Evolutionary conservation across 2,797 vertebrate species (phyloP), one percentile per base, ranked within the genome.

Genomic region (Babyrousa celebensis): DNA sequence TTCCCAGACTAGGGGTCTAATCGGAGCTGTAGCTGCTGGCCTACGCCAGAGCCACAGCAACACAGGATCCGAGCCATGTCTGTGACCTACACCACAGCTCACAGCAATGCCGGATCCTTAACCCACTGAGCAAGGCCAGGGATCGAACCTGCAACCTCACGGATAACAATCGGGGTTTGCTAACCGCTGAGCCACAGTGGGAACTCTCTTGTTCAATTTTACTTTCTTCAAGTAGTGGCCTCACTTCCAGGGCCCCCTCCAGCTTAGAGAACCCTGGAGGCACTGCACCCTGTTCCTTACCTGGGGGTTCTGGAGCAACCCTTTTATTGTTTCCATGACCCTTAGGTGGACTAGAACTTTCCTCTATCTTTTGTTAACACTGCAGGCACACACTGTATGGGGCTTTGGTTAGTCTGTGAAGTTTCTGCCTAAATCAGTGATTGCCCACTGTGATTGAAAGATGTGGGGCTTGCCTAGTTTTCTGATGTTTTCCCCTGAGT

Each of bases 391-490:
- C 1, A 36, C n/a, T 65, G 29, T 17, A 16, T 65, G 60, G 90
- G 32, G 25, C n/a, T 89, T 78, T 21, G 23, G 67, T 70, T 89
- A 92, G 77, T 88, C 93, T 77, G 56, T 65, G 40, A 79, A 36
- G 36, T 95, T 96, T 95, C 95, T 97, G 86, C 65, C 89, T 92
- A 96, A 96, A 95, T 94, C 92, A 97, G 82, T 79, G 93, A 91
- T 94, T 86, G 65, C 93, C 85, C 43, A 93, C 82, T 90, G 89
- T 88, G 93, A 92, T 0, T 56, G 80, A 94, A 96, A 88, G 95
- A 87, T 87, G 58, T 80, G 70, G 95, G 77, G 68, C 56, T 95
- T 77, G 72, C 91, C 82, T 88, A 72, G 72, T 48, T 95, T 97
- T 97, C 90, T 97, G 86, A 97, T 86, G 36, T 87, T 86, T 93